Evolutionary conservation across 2,797 vertebrate species (phyloP).

Genomic region (Sebastes minor): DNA sequence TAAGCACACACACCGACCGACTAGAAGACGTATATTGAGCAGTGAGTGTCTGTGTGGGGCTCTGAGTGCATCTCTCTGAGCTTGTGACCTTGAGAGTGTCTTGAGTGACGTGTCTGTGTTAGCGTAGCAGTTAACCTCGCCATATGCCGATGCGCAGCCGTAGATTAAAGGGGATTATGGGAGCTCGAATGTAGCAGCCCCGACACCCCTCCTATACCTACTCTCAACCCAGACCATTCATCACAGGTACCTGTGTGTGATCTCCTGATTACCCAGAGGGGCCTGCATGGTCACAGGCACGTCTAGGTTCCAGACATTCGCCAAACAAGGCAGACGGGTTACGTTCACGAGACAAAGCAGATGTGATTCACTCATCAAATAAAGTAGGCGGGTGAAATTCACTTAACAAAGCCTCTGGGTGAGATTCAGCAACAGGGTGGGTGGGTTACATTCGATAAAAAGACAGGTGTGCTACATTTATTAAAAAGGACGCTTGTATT

Average conservation of each 20-base stretch:
- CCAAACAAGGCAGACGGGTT: constrained; percentile 3
- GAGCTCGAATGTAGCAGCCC: constrained; percentile 12
- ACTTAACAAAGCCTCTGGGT: constrained; percentile 43
- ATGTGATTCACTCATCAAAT: constrained; percentile 23
- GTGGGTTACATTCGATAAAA: background rate
- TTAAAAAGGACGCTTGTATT: background rate
- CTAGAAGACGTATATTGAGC: constrained; percentile 15
- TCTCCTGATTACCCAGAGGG: constrained; percentile 5
- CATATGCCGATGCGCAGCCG: constrained; percentile 37
- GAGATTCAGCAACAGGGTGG: constrained; percentile 17
- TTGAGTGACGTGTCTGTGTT: constrained; percentile 1
- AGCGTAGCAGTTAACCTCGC: constrained; percentile 31
- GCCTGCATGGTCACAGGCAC: background rate
- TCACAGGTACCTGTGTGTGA: constrained; percentile 14
- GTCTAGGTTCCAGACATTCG: constrained; percentile 17
- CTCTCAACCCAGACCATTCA: background rate
- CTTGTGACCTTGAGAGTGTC: constrained; percentile 44
- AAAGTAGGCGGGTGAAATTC: constrained; percentile 22
- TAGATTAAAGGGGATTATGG: constrained; percentile 55
- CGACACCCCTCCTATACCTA: background rate
- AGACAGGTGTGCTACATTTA: background rate
- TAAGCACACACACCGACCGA: constrained; percentile 2
- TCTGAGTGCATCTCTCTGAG: constrained; percentile 3
- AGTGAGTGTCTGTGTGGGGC: constrained; percentile 8
- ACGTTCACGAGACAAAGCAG: constrained; percentile 9